These are phyloP conservation scores for Latrodectus hesperus DNA, from an alignment of 2,888 invertebrate species.

Conservation along the genomic window DNA sequence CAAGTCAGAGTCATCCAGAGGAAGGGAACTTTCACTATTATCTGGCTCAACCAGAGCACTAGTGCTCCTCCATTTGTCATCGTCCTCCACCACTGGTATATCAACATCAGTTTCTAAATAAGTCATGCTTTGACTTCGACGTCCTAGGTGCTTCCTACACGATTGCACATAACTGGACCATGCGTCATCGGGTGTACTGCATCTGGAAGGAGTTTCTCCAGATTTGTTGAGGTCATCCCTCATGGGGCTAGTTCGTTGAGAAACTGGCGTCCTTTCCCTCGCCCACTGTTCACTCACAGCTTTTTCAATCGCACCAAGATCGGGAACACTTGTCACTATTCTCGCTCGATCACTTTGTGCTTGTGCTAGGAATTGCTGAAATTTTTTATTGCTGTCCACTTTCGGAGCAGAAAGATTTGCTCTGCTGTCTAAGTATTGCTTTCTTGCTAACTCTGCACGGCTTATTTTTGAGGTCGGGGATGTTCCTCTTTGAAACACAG, in stretches of 20 bases:
- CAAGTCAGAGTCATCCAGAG: slow-evolving; percentile 44
- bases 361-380: slow-evolving; percentile 62
- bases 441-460: slow-evolving; percentile 56
- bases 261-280: slow-evolving; percentile 21
- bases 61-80: slow-evolving; percentile 49
- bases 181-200: slow-evolving; percentile 57
- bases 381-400: slow-evolving; percentile 47
- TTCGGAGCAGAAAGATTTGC: slow-evolving; percentile 14
- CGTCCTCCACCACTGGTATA: slow-evolving; percentile 46
- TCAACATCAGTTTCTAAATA: slow-evolving; percentile 70
- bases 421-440: slow-evolving; percentile 56
- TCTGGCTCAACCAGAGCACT: slow-evolving; percentile 48
- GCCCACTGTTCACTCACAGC: slow-evolving; percentile 60
- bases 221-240: slow-evolving; percentile 20
- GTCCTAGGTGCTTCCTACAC: slow-evolving; percentile 72
- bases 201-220: slow-evolving; percentile 30
- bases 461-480: neutral
- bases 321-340: slow-evolving; percentile 69
- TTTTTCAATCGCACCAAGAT: slow-evolving; percentile 66
- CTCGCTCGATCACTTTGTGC: slow-evolving; percentile 66
- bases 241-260: slow-evolving; percentile 40
- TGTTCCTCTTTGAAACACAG: slow-evolving; percentile 9
- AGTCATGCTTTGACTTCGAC: slow-evolving; percentile 68
- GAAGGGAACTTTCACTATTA: slow-evolving; percentile 17
- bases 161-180: slow-evolving; percentile 66